Percentiles rank a stretch among this genome's conserved stretches.
Evolutionary conservation across 2,888 invertebrate genomes (phyloP).

Genomic region (Cephus sareptanus): DNA sequence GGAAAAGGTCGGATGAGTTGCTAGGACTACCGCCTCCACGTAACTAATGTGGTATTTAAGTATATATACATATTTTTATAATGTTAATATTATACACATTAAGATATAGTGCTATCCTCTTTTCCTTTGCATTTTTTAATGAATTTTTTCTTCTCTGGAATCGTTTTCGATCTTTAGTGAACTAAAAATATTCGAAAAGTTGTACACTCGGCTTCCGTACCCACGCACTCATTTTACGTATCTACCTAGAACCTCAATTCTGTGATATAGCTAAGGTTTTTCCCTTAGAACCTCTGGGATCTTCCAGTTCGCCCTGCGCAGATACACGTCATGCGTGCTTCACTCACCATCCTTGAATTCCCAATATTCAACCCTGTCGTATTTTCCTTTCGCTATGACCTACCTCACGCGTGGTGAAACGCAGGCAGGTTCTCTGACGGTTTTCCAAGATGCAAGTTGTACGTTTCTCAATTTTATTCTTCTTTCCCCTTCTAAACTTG

Average conservation of each 20-base stretch:
- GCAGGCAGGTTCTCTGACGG: neutral
- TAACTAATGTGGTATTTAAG: neutral
- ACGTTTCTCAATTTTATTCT: neutral
- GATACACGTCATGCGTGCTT: neutral
- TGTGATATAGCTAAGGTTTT: neutral
- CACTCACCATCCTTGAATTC: neutral
- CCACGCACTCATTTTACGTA: neutral
- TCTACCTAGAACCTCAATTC: neutral
- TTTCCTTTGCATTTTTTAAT: neutral
- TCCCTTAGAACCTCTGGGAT: neutral
- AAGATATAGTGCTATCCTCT: neutral
- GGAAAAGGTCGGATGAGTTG: neutral
- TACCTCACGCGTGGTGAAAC: neutral
- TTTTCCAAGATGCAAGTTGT: neutral
- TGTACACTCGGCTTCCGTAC: neutral
- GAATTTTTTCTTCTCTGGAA: neutral
- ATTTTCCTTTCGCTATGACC: constrained; percentile 1
- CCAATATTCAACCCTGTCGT: neutral
- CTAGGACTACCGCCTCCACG: neutral
- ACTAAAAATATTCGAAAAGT: neutral
- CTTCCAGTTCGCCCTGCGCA: neutral
- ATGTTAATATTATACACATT: neutral
- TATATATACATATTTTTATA: neutral
- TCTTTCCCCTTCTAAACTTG: neutral
- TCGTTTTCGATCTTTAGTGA: neutral